Evolutionary conservation across 1,140 invertebrate species (phyloP), one percentile per base, ranked within the genome.

Genomic region (Potamilus streckersoni): DNA sequence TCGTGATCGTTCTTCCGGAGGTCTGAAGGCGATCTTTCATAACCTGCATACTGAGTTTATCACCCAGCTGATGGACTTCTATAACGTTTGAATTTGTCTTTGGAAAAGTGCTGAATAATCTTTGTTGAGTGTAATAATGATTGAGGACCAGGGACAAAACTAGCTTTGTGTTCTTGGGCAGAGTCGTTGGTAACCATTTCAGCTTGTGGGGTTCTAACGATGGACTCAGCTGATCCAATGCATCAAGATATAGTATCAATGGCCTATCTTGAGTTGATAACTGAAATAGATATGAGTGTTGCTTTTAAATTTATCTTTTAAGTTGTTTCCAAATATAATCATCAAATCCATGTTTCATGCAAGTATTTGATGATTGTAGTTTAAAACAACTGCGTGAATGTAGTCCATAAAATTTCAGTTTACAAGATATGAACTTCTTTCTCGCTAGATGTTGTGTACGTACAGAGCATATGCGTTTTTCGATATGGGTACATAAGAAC

Each of bases 1-100:
- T 23, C 15, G 81, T 73, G 63, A 98, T 83, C 15, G 90, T 96
- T 86, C 96, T 97, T 12, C 19, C 66, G 27, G 38, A 31, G 3
- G 72, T 69, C 0, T 17, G 12, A 13, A 60, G 72, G 38, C 59
- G 59, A 49, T 61, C 63, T 49, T 69, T 27, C 38, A 73, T 59
- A 61, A 74, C 73, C 15, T 77, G 70, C 75, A 77, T 72, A 49
- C 75, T 68, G 5, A 72, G 55, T n/a, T 73, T 68, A 62, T 83
- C 70, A 11, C 83, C 67, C 70, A 84, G 71, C 17, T 73, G n/a
- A 8, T 78, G 80, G 49, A 86, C 59, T 13, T 81, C 69, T 63
- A 74, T 55, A 59, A 85, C 49, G 59, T 84, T 73, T 17, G 83
- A 67, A 38, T 79, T 78, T 27, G 73, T 71, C 19, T 79, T 71